These are phyloP conservation scores for Drosophila athabasca DNA, from an alignment of 1,140 invertebrate species.

Conservation along the genomic window DNA sequence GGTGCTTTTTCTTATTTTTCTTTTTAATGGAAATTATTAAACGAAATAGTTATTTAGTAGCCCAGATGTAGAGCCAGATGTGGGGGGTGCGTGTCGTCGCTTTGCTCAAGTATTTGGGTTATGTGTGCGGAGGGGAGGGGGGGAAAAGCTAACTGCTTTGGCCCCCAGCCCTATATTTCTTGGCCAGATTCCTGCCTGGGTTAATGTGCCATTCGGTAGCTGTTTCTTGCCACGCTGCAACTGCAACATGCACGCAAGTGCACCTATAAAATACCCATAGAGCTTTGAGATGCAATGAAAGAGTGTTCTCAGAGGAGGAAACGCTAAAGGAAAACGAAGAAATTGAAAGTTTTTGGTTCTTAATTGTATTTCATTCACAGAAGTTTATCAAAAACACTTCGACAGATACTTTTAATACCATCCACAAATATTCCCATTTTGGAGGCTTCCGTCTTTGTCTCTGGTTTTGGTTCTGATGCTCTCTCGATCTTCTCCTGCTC, in stretches of 20 bases:
- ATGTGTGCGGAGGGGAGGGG: not conserved
- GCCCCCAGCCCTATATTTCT: conserved; percentile 5
- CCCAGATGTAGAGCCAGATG: not conserved
- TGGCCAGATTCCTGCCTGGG: conserved; percentile 1
- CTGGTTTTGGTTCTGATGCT: no score
- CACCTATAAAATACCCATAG: conserved; percentile 23
- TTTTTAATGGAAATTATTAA: conserved; percentile 52
- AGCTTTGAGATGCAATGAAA: not conserved
- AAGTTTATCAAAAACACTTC: no score
- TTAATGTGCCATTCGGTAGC: conserved; percentile 57
- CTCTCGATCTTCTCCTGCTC: no score
- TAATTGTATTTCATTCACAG: no score
- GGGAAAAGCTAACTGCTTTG: conserved; percentile 14
- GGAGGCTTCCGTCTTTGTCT: no score
- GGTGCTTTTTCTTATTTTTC: conserved; percentile 17
- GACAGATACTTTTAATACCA: no score
- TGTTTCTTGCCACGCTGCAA: conserved; percentile 11
- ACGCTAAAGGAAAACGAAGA: not conserved
- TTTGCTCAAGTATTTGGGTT: conserved; percentile 31
- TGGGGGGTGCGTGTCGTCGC: conserved; percentile 40
- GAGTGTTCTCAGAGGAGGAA: not conserved
- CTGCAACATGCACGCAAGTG: conserved; percentile 50
- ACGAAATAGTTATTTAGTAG: conserved; percentile 50
- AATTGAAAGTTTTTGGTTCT: not conserved
- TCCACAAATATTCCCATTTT: no score